Evolutionary conservation across 1,140 invertebrate species (phyloP).

Genomic region (Cyrtorhinus lividipennis): DNA sequence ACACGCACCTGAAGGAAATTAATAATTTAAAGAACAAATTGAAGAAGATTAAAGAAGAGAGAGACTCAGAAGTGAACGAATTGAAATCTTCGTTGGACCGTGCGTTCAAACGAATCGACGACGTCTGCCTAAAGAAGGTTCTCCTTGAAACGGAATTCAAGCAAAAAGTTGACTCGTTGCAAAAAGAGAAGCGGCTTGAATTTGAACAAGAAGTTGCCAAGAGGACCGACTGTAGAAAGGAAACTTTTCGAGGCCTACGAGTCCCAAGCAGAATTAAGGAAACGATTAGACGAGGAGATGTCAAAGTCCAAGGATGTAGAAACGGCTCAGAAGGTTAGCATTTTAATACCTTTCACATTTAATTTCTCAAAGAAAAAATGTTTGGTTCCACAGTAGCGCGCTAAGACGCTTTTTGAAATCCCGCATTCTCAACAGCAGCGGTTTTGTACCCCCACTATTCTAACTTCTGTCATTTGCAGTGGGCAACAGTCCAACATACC

Average conservation of each 20-base stretch:
- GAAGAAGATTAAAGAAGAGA: conserved; percentile 18
- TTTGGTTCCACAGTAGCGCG: too few species aligned
- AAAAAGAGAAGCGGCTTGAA: conserved; percentile 14
- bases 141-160: conserved; percentile 1
- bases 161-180: conserved; percentile 7
- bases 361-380: too few species aligned
- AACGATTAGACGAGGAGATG: conserved; percentile 15
- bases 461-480: too few species aligned
- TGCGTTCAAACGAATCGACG: conserved; percentile 2
- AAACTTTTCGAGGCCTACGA: conserved; percentile 7
- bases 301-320: conserved; percentile 6
- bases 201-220: conserved; percentile 14
- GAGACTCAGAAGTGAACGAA: conserved; percentile 11
- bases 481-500: too few species aligned
- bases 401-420: too few species aligned
- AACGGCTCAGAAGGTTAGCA: conserved; percentile 3
- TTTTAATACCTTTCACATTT: too few species aligned
- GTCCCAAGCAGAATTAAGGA: conserved; percentile 5
- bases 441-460: too few species aligned
- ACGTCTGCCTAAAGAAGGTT: neutral
- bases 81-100: neutral
- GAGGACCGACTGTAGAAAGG: conserved; percentile 17
- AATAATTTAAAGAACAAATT: conserved; percentile 17
- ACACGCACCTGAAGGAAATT: neutral
- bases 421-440: too few species aligned